A percentile compares a stretch with the other conserved stretches of the same genome.
These are phyloP conservation scores for Ceryle rudis DNA, from an alignment of 2,797 vertebrate species.

Conservation along the genomic window DNA sequence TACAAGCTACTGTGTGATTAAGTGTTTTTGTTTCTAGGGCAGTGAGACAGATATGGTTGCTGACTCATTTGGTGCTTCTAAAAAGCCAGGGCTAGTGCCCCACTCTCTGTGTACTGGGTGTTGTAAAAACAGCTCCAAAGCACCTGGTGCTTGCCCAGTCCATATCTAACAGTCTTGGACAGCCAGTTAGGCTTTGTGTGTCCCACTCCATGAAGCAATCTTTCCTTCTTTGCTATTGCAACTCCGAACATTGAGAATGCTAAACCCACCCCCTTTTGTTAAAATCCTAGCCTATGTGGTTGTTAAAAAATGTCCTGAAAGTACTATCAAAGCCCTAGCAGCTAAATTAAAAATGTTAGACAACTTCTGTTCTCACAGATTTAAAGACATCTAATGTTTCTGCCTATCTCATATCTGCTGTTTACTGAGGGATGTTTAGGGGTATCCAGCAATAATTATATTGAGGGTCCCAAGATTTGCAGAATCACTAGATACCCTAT, in stretches of 20 bases:
- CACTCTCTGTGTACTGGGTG: not conserved
- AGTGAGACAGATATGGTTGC: not conserved
- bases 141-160: fast-evolving
- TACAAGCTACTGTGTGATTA: not conserved
- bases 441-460: not conserved
- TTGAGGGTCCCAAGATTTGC: not conserved
- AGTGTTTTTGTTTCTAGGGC: not conserved
- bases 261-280: not conserved
- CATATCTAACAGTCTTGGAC: not conserved
- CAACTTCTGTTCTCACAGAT: not conserved
- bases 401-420: not conserved
- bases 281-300: not conserved
- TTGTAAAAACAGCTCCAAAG: not conserved
- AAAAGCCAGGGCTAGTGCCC: not conserved
- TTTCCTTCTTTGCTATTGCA: not conserved
- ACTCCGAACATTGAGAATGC: not conserved
- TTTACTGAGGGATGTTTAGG: not conserved
- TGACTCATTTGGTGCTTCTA: not conserved
- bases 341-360: not conserved
- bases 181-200: not conserved
- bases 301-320: not conserved
- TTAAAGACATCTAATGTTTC: not conserved
- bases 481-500: not conserved
- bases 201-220: not conserved
- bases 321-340: not conserved